Conservation (phyloP, 2,888 invertebrate genomes). For the Pollenia amentaria region DNA sequence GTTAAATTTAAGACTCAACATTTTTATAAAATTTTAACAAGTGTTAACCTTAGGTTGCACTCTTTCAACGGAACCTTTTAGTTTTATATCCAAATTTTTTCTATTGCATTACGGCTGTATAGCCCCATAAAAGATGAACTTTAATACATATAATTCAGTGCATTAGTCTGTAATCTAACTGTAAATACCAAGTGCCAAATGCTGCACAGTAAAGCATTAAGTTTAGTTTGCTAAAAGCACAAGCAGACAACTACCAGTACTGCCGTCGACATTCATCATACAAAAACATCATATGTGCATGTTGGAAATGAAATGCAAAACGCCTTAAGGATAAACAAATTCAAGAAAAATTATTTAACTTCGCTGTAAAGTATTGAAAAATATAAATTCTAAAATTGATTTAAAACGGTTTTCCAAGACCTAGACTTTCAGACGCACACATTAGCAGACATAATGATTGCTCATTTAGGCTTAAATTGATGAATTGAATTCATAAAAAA, state of each 20-base stretch:
- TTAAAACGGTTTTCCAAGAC: constrained; percentile 44
- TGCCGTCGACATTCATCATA: neutral
- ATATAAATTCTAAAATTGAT: constrained; percentile 28
- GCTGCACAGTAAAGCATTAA: neutral
- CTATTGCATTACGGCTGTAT: too few relatives aligned
- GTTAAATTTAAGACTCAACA: too few relatives aligned
- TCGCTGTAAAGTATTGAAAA: neutral
- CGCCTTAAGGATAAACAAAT: constrained; percentile 44
- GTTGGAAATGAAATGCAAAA: constrained; percentile 23
- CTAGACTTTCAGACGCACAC: neutral
- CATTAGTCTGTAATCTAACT: too few relatives aligned
- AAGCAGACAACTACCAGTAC: neutral
- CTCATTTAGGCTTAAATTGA: constrained; percentile 39
- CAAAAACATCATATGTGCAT: neutral
- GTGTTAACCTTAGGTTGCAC: too few relatives aligned
- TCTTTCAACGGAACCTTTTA: too few relatives aligned
- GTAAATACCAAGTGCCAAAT: constrained; percentile 3
- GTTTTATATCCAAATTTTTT: too few relatives aligned
- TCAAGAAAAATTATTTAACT: neutral
- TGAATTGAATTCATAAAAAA: constrained; percentile 16
- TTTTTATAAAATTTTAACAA: too few relatives aligned
- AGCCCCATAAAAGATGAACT: too few relatives aligned
- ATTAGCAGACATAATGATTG: constrained; percentile 1
- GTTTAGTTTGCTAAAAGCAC: neutral
- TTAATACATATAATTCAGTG: too few relatives aligned